These are phyloP conservation scores for Scaptomyza hsui DNA, from an alignment of 1,140 invertebrate species.

Conservation along the genomic window DNA sequence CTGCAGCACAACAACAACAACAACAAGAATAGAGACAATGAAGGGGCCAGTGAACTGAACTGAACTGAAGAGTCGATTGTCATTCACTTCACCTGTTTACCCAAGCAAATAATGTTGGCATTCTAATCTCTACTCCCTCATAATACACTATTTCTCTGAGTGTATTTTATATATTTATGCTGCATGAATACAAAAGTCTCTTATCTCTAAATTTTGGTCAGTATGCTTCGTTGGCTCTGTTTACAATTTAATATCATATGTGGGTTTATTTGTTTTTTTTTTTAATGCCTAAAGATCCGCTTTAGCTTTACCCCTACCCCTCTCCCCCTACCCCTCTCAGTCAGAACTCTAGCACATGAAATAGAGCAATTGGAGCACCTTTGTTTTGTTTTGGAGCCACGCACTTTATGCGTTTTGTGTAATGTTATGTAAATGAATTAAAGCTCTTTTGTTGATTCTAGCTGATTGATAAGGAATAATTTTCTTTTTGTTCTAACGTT, in stretches of 20 bases:
- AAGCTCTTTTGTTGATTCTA: slow-evolving; percentile 21
- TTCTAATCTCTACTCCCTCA: not conserved
- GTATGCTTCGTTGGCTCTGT: slow-evolving; percentile 29
- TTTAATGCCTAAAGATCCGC: slow-evolving; percentile 47
- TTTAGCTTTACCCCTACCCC: slow-evolving; percentile 13
- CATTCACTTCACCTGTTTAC: slow-evolving; percentile 34
- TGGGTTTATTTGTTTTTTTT: slow-evolving; percentile 50
- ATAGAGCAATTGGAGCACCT: slow-evolving; percentile 14
- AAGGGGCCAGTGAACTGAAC: slow-evolving; percentile 38
- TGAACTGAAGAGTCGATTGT: slow-evolving; percentile 53
- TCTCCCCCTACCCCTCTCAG: not conserved
- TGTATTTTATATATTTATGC: slow-evolving; percentile 9
- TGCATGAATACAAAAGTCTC: slow-evolving; percentile 5
- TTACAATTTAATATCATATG: slow-evolving; percentile 11
- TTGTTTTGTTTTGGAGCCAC: not conserved
- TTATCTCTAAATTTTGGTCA: slow-evolving; percentile 57
- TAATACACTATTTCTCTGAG: not conserved
- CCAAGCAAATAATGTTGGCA: slow-evolving; percentile 40
- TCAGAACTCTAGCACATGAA: slow-evolving; percentile 20
- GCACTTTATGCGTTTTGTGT: slow-evolving; percentile 7
- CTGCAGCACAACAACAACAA: slow-evolving; percentile 15
- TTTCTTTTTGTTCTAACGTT: not conserved
- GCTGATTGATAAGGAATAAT: slow-evolving; percentile 12
- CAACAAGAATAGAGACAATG: slow-evolving; percentile 17
- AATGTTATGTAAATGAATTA: slow-evolving; percentile 20